Base-by-base conservation (phyloP, 1,140 invertebrate species). In the Drosophila subobscura region DNA sequence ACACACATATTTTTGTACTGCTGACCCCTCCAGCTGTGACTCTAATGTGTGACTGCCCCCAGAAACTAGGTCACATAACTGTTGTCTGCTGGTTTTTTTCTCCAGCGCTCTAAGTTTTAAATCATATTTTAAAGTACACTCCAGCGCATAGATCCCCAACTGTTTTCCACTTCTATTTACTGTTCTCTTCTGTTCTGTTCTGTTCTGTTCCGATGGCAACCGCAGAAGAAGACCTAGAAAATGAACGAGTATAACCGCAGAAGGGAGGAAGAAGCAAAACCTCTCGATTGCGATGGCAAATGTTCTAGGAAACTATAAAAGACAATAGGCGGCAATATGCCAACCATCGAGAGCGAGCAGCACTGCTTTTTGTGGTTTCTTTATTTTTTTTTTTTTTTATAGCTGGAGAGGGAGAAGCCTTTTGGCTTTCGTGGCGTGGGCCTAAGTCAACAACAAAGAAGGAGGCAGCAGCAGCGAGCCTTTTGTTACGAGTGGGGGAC, bases 241-340 rank as follows among this genome's bases (percentile, higher is more conserved):
- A 53, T 37, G 33, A 27, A 45, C 55, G 54, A 49, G 41, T 56
- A 57, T 37, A 45, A 41, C 46, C 56, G 41, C 42, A 57, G 54
- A 40, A 29, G 20, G 12, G n/a, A 53, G 50, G 6, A 70, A 70
- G 74, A 60, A 70, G 71, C 76, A 57, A 86, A 86, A 88, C 56
- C 77, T 88, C 73, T 86, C 14, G 51, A 37, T 25, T 45, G 41
- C 63, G 76, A 77, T 70, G 53, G 73, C 73, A 76, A 76, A 76
- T 67, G 81, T 85, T 86, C 83, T 83, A 81, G 81, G 81, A 86
- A 86, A 88, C 81, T 86, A 86, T 86, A 86, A 86, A 86, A 86
- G 81, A 86, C 81, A 86, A 86, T 86, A 86, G 33, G 81, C 63
- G 83, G 83, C 81, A 88, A 86, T 88, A 88, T 88, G 81, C 77